Evolutionary conservation across 1,140 invertebrate genomes (phyloP).

Genomic region (Chrysoperla carnea): DNA sequence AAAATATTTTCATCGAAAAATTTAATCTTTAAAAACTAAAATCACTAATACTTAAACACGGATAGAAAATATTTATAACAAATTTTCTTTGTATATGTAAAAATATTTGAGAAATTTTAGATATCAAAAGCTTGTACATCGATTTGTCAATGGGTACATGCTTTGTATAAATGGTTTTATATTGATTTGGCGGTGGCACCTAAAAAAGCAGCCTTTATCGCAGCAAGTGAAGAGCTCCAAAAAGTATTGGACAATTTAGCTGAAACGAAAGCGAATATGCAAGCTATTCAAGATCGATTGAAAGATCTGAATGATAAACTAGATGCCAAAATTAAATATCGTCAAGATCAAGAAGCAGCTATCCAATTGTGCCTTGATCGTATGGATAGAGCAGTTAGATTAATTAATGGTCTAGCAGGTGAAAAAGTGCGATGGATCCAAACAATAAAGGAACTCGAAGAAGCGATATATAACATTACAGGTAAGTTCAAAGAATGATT

Average conservation of each 20-base stretch:
- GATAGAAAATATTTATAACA: too few species aligned
- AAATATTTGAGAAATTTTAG: conserved; percentile 13
- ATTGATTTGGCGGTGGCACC: conserved; percentile 34
- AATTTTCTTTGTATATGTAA: too few species aligned
- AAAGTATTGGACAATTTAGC: conserved; percentile 43
- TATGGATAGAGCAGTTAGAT: conserved; percentile 54
- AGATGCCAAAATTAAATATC: conserved; percentile 38
- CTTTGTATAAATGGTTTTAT: conserved; percentile 50
- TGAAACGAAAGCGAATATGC: conserved; percentile 35
- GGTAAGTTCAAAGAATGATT: too few species aligned
- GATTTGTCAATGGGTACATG: conserved; percentile 45
- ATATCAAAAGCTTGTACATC: conserved; percentile 65
- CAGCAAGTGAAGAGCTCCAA: conserved; percentile 38
- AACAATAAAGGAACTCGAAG: conserved; percentile 40
- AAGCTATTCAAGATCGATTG: conserved; percentile 36
- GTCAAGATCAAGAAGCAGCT: conserved; percentile 48
- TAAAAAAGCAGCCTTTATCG: conserved; percentile 35
- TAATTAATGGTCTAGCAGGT: conserved; percentile 33
- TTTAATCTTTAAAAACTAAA: too few species aligned
- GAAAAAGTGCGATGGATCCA: conserved; percentile 45
- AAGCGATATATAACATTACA: conserved; percentile 41
- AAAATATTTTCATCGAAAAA: too few species aligned
- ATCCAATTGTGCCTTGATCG: conserved; percentile 60
- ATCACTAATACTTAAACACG: too few species aligned
- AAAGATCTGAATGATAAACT: conserved; percentile 43